phyloP scores from a whole-genome alignment of 2,113 vertebrate species.

The Hippocampus abdominalis region DNA sequence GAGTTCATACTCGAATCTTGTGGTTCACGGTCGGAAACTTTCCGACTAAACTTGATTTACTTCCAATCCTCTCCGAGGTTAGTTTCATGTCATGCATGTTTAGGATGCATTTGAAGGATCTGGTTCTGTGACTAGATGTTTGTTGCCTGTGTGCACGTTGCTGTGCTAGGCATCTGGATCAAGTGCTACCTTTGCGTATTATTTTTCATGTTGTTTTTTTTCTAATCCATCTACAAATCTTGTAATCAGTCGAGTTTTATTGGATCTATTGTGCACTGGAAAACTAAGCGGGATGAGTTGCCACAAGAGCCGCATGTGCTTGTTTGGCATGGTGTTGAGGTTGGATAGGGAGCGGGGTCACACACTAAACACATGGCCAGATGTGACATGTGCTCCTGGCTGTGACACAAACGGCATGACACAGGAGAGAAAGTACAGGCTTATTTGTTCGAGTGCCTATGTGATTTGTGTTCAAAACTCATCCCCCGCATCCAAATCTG shows the following conservation, averaged over 20 bases:
- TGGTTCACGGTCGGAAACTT: too few species aligned
- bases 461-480: background rate
- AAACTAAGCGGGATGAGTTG: conserved; percentile 27
- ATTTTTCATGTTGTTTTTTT: background rate
- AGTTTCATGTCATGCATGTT: conserved; percentile 33
- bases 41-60: conserved; percentile 1
- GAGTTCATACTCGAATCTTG: too few species aligned
- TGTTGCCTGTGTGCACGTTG: conserved; percentile 36
- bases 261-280: conserved; percentile 29
- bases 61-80: conserved; percentile 42
- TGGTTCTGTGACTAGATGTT: conserved; percentile 39
- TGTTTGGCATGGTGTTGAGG: conserved; percentile 40
- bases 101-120: conserved; percentile 30
- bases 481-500: background rate
- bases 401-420: conserved; percentile 40
- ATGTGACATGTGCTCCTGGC: conserved; percentile 58
- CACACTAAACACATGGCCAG: conserved; percentile 37
- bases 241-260: background rate
- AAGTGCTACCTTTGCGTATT: conserved; percentile 32
- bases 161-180: conserved; percentile 47
- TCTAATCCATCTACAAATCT: background rate
- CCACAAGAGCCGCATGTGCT: conserved; percentile 50
- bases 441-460: conserved; percentile 32
- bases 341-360: conserved; percentile 7
- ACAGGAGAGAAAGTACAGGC: conserved; percentile 17